phyloP scores from a whole-genome alignment of 30 jellyfish, hydroid and myxozoan genomes.

The Euphysa ruthae region DNA sequence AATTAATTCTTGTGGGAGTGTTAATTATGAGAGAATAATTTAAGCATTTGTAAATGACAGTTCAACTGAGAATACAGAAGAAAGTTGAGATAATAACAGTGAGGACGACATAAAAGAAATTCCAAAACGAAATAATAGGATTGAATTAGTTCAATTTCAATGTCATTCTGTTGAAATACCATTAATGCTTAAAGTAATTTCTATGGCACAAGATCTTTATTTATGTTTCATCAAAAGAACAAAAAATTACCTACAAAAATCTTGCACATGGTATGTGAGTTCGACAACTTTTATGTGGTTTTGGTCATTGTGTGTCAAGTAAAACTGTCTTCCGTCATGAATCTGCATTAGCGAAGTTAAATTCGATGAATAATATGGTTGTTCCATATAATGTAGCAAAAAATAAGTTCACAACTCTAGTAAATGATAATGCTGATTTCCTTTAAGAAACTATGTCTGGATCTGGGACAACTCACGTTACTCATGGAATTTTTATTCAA shows the following conservation, averaged over 20 bases:
- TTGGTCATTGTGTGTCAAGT: conserved; percentile 60
- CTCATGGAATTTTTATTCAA: conserved; percentile 27
- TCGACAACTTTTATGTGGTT: conserved; percentile 37
- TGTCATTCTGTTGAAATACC: neutral
- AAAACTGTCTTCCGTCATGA: conserved; percentile 48
- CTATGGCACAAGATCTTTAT: conserved; percentile 42
- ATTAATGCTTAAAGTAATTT: conserved; percentile 14
- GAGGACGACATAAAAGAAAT: neutral
- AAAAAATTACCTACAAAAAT: conserved; percentile 32
- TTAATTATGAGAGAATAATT: conserved; percentile 15
- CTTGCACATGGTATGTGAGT: conserved; percentile 50
- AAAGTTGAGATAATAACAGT: no score
- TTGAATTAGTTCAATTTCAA: conserved; percentile 19
- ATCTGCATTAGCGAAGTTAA: conserved; percentile 35
- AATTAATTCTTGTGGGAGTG: conserved; percentile 4
- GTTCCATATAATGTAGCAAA: conserved; percentile 29
- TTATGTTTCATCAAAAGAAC: conserved; percentile 11
- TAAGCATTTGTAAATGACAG: conserved; percentile 24
- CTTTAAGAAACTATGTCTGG: conserved; percentile 34
- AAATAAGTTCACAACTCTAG: conserved; percentile 10
- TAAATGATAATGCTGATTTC: conserved; percentile 5
- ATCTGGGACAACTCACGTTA: conserved; percentile 46
- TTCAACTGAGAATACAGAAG: no score
- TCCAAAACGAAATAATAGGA: conserved; percentile 7
- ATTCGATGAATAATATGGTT: conserved; percentile 14